These are phyloP conservation scores for Stercorarius parasiticus DNA, from an alignment of 2,113 vertebrate genomes.

Conservation along the genomic window DNA sequence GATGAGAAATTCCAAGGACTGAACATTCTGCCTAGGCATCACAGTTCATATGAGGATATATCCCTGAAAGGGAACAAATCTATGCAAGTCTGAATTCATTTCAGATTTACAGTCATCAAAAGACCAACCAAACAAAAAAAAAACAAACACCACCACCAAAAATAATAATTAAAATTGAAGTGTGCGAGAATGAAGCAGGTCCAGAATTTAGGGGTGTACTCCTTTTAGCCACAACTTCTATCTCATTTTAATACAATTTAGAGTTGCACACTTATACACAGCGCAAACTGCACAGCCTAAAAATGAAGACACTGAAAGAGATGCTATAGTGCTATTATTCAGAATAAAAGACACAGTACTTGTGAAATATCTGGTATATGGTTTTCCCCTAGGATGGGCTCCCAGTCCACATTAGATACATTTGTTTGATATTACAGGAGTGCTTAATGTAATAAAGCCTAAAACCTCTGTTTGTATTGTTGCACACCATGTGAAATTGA, in stretches of 20 bases:
- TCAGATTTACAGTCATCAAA: not conserved
- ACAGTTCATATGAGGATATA: not conserved
- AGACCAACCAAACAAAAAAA: not conserved
- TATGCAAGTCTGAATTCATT: not conserved
- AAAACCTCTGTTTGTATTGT: not conserved
- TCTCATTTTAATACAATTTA: not conserved
- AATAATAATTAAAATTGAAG: not conserved
- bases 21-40: not conserved
- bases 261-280: not conserved
- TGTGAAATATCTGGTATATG: not conserved
- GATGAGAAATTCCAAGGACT: not conserved
- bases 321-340: not conserved
- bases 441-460: not conserved
- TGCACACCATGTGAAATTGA: accelerated
- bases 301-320: not conserved
- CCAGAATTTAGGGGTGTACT: not conserved
- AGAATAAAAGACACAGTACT: not conserved
- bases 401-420: not conserved
- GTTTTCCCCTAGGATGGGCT: not conserved
- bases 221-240: not conserved
- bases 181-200: not conserved
- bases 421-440: not conserved
- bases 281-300: not conserved
- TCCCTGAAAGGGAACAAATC: not conserved
- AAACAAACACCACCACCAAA: not conserved